phyloP scores from a whole-genome alignment of 2,888 invertebrate genomes.

The Steromphala cineraria region DNA sequence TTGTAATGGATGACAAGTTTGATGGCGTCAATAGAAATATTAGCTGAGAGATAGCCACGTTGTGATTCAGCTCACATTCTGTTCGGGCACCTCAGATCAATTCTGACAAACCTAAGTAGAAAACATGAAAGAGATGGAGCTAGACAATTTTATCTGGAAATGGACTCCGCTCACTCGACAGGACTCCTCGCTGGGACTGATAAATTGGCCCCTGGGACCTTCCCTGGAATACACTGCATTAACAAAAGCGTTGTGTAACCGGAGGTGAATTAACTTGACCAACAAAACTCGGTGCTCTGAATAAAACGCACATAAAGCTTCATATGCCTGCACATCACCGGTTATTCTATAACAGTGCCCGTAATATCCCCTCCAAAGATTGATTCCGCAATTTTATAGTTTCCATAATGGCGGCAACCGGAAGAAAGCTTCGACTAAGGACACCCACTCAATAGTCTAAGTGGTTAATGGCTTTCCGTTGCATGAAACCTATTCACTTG shows the following conservation, averaged over 20 bases:
- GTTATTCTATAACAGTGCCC: neutral
- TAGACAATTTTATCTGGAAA: too few species aligned
- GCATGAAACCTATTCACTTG: constrained; percentile 10
- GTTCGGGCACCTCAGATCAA: too few species aligned
- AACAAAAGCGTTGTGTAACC: neutral
- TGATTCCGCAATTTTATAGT: constrained; percentile 5
- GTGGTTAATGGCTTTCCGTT: neutral
- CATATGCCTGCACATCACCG: neutral
- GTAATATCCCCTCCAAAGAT: neutral
- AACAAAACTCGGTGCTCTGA: neutral
- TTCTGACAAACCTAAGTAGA: too few species aligned
- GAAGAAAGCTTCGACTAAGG: neutral
- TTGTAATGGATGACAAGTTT: too few species aligned
- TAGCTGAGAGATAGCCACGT: too few species aligned
- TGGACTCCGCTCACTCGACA: too few species aligned
- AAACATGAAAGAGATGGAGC: too few species aligned
- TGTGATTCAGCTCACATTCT: too few species aligned
- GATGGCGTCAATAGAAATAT: too few species aligned
- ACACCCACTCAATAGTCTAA: constrained; percentile 2
- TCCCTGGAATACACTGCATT: neutral
- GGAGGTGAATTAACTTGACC: neutral
- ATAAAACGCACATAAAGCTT: neutral
- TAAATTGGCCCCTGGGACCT: too few species aligned
- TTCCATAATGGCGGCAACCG: neutral
- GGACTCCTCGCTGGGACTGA: too few species aligned